Conservation (phyloP, 2,113 vertebrate genomes). For the Ramphastos sulfuratus region DNA sequence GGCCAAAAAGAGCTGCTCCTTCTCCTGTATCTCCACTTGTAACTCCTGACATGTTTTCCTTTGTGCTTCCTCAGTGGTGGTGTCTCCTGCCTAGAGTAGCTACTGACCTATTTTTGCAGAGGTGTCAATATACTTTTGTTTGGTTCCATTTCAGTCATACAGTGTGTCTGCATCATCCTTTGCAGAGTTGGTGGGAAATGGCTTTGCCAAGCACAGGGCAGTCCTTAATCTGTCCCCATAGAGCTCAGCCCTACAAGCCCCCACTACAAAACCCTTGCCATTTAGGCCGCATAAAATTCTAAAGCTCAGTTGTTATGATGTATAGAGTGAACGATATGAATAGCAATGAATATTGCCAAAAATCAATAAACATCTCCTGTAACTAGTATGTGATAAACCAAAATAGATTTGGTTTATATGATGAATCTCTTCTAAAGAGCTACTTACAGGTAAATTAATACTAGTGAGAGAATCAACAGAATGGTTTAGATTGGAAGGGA, state of each 20-base stretch:
- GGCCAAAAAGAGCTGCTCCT: not conserved
- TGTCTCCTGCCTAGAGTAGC: not conserved
- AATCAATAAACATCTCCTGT: not conserved
- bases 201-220: not conserved
- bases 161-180: not conserved
- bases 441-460: not conserved
- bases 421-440: not conserved
- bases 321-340: not conserved
- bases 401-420: not conserved
- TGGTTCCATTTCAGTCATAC: not conserved
- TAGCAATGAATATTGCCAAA: not conserved
- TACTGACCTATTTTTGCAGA: not conserved
- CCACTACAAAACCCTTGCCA: accelerated
- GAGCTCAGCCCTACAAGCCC: not conserved
- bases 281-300: not conserved
- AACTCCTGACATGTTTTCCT: not conserved
- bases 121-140: not conserved
- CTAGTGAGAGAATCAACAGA: not conserved
- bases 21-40: not conserved
- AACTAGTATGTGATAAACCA: not conserved
- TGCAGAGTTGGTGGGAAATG: not conserved
- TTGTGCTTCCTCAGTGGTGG: not conserved
- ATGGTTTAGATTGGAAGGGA: too few species aligned
- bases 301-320: not conserved
- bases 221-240: not conserved